Base-by-base conservation (phyloP, 1,140 invertebrate genomes). In the Scaptomyza graminum region DNA sequence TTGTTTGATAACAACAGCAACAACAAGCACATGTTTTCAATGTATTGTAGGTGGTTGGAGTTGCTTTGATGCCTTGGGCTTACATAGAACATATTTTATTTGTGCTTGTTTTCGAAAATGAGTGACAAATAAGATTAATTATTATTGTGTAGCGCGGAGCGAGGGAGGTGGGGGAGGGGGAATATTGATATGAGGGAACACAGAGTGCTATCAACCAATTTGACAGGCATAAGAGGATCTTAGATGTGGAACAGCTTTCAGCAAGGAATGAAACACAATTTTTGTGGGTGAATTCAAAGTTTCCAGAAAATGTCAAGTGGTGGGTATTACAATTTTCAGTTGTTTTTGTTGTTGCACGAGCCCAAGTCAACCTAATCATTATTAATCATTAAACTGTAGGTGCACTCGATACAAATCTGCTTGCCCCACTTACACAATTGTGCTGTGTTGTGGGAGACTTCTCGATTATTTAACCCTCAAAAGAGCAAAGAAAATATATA, bases 61-160 rank as follows among this genome's bases (percentile, higher is more conserved):
- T 64, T 64, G 63, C 55, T 66, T 78, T 66, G 73, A 79, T 79
- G 64, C 46, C 51, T 50, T 51, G 41, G 50, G 59, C 67, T 69
- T 61, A 44, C 37, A 49, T 47, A 60, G 59, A 52, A 46, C 31
- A 57, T 51, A 49, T 57, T 25, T 31, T 12, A 13, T 1, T 16
- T 69, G 75, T 62, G 28, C 28, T 31, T 31, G 28, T 73, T 74
- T 79, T 70, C 67, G 78, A 69, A 84, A 79, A 67, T 89, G 84
- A 85, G 76, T 89, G 84, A 89, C 84, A 88, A 89, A 89, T 89
- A 89, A 83, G 84, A 89, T 88, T 89, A 88, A 88, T 88, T 88
- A 79, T 80, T 89, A 89, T 68, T 60, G 64, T 57, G 66, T 52
- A 50, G 11, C 28, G 18, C 13, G 44, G 15, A 1, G 11, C 5